Percentiles rank a stretch among this genome's conserved stretches.
Evolutionary conservation across 2,113 vertebrate species (phyloP).

Genomic region (Pandion haliaetus): DNA sequence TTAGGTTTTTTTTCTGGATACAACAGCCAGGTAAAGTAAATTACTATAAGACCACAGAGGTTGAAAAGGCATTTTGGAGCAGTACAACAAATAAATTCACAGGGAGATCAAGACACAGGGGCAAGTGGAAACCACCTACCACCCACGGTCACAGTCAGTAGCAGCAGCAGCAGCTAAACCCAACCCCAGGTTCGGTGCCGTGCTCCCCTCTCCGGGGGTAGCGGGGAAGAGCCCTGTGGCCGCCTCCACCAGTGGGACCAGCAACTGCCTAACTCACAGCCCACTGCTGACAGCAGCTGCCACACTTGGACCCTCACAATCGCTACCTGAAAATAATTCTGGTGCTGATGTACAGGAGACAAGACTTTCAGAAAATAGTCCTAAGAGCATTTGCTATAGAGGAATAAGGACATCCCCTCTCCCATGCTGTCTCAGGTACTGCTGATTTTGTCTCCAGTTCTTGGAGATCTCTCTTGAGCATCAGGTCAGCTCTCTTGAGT

Average conservation of each 20-base stretch:
- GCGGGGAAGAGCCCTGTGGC: neutral
- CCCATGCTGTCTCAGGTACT: neutral
- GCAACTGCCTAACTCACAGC: neutral
- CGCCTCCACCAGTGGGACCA: neutral
- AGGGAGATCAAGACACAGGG: neutral
- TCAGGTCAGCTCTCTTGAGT: neutral
- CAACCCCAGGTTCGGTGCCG: fast-evolving
- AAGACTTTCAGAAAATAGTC: neutral
- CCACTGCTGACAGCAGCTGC: neutral
- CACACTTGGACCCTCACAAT: neutral
- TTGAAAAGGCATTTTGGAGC: neutral
- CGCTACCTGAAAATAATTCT: neutral
- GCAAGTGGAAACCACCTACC: neutral
- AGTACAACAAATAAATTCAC: neutral
- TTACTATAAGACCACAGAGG: neutral
- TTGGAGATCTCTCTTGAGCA: neutral
- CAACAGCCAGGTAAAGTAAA: neutral
- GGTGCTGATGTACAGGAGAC: neutral
- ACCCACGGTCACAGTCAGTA: fast-evolving
- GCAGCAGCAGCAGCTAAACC: neutral
- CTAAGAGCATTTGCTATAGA: neutral
- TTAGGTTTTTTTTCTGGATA: neutral
- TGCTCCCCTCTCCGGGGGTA: neutral
- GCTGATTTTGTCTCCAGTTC: neutral
- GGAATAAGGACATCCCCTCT: neutral